Base-by-base conservation (phyloP, 2,888 invertebrate genomes). In the Scaptomyza flava region DNA sequence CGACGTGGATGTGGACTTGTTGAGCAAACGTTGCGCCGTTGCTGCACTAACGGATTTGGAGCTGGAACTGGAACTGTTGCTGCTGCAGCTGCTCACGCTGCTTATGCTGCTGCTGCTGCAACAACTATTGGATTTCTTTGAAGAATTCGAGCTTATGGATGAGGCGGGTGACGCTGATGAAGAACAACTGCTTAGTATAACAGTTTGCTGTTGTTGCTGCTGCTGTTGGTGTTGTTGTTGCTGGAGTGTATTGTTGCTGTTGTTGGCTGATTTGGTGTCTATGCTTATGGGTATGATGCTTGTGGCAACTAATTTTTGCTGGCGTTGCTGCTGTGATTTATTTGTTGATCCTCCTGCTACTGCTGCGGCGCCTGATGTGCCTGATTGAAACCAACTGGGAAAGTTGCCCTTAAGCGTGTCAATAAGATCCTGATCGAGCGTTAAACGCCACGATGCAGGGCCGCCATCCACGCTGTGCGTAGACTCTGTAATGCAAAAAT, bases 371-470 rank as follows among this genome's bases (percentile, higher is more conserved):
- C 81, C 66, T 33, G 77, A 63, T 50, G 72, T 36, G 47, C 68
- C 56, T 92, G 41, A 17, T 9, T 96, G 96, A 94, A 98, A 97
- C 97, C 97, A 98, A 95, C 96, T 97, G 87, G 97, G 97, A 93
- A 97, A 97, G 93, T 97, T 96, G 90, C 96, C 96, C 92, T 96
- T 96, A 91, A 98, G 96, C 91, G 97, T 97, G 93, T 97, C 96
- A 92, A 97, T 95, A 90, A 97, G 94, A 94, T 97, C 97, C 94
- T 96, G 95, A 94, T 97, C 97, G 93, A 97, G 95, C 93, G 97
- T 96, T 92, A 97, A 95, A 93, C 96, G 96, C 97, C 97, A 97
- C 94, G 96, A 96, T 91, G 94, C 95, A 93, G 95, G 95, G 93
- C 94, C 94, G 93, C 95, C 95, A 93, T 94, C 95, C 93, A 94